phyloP scores from a whole-genome alignment of 2,888 invertebrate species.

The Callyntrura sp. region DNA sequence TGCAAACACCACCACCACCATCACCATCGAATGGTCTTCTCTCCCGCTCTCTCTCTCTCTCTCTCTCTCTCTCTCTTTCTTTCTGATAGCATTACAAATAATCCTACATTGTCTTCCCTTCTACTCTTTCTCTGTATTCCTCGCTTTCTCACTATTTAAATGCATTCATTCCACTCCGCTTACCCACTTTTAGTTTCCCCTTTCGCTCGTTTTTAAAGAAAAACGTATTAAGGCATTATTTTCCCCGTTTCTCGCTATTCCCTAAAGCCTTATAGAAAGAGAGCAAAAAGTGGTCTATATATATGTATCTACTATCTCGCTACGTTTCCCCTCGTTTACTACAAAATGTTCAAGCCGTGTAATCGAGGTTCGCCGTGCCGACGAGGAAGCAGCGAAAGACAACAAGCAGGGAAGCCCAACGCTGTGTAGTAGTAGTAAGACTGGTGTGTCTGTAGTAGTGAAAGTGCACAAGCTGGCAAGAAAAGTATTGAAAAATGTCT shows the following conservation, averaged over 20 bases:
- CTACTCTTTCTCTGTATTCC: neutral
- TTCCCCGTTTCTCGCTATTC: slow-evolving; percentile 1
- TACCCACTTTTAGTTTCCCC: slow-evolving; percentile 17
- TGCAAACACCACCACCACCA: neutral
- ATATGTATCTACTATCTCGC: neutral
- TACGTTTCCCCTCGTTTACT: neutral
- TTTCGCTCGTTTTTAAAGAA: neutral
- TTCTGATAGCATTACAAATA: slow-evolving; percentile 35
- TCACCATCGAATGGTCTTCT: neutral
- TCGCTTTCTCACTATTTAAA: slow-evolving; percentile 10
- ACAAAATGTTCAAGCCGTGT: slow-evolving; percentile 45
- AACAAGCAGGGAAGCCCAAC: neutral
- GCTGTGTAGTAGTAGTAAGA: no score
- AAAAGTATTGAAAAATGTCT: slow-evolving; percentile 60
- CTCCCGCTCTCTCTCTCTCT: neutral
- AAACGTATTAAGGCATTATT: slow-evolving; percentile 46
- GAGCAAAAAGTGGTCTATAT: neutral
- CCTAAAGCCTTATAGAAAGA: neutral
- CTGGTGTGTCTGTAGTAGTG: slow-evolving; percentile 11
- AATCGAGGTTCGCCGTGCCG: neutral
- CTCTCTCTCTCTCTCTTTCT: neutral
- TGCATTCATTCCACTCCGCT: slow-evolving; percentile 30
- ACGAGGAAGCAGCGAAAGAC: neutral
- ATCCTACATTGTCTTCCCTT: neutral
- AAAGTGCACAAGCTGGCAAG: slow-evolving; percentile 66